phyloP scores from a whole-genome alignment of 2,797 vertebrate species.

The Sebastes ruberrimus region DNA sequence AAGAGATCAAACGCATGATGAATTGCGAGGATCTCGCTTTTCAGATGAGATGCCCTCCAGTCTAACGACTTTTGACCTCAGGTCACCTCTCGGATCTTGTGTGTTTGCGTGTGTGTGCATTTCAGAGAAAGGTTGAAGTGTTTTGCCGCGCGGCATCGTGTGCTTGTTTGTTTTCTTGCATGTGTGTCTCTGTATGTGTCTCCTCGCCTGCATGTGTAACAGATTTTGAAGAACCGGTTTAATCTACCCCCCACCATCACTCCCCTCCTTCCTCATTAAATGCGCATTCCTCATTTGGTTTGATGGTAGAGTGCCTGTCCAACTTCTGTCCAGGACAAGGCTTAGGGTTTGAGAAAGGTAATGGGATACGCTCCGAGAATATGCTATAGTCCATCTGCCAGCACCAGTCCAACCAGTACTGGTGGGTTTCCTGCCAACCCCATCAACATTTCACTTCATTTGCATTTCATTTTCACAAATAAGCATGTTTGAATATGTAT shows the following conservation, averaged over 20 bases:
- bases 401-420: constrained; percentile 35
- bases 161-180: constrained; percentile 11
- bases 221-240: constrained; percentile 55
- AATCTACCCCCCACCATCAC: constrained; percentile 38
- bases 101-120: constrained; percentile 19
- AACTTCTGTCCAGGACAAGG: constrained; percentile 52
- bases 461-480: constrained; percentile 61
- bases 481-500: constrained; percentile 54
- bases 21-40: constrained; percentile 64
- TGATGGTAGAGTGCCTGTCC: constrained; percentile 70
- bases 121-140: neutral
- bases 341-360: constrained; percentile 47
- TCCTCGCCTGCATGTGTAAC: constrained; percentile 47
- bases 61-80: constrained; percentile 66
- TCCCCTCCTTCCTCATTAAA: constrained; percentile 55
- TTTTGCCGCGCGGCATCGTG: neutral
- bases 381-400: constrained; percentile 56
- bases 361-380: constrained; percentile 47
- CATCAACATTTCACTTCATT: constrained; percentile 50
- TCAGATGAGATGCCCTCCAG: constrained; percentile 61
- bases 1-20: constrained; percentile 67
- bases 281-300: constrained; percentile 59
- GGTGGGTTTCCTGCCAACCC: constrained; percentile 31
- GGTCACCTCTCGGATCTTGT: constrained; percentile 46
- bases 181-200: constrained; percentile 14